These are phyloP conservation scores for Microcaecilia unicolor DNA, from an alignment of 2,797 vertebrate species.

Conservation along the genomic window DNA sequence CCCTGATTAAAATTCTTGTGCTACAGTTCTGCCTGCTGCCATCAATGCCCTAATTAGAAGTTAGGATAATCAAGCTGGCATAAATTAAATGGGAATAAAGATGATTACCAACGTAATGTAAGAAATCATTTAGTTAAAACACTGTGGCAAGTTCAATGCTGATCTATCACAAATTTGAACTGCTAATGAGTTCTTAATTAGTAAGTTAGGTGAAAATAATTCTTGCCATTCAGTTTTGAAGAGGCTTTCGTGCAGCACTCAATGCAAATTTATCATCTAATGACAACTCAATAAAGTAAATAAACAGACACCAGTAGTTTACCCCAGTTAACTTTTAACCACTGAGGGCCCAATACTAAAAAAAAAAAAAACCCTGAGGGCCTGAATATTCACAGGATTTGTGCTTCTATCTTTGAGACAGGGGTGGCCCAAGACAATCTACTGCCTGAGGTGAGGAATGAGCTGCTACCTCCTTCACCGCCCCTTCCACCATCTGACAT, in stretches of 20 bases:
- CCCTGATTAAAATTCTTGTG: constrained; percentile 32
- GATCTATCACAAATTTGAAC: constrained; percentile 64
- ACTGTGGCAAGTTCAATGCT: constrained; percentile 54
- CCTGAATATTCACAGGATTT: too few species aligned
- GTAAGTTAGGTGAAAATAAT: constrained; percentile 53
- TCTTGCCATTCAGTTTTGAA: constrained; percentile 41
- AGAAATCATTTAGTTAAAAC: constrained; percentile 69
- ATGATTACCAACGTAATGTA: constrained; percentile 67
- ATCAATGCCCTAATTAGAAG: constrained; percentile 61
- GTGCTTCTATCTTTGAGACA: too few species aligned
- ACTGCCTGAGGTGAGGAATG: too few species aligned
- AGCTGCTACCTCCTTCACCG: too few species aligned
- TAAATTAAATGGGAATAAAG: constrained; percentile 67
- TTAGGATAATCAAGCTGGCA: constrained; percentile 57
- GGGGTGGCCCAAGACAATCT: too few species aligned
- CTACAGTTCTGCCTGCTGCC: constrained; percentile 19
- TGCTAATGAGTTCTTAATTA: constrained; percentile 67
- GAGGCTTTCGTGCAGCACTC: constrained; percentile 3
- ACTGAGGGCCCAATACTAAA: too few species aligned
- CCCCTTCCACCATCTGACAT: too few species aligned
- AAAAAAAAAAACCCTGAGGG: too few species aligned
- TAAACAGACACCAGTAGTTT: neutral
- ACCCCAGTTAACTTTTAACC: neutral
- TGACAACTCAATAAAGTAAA: constrained; percentile 3
- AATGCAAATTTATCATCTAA: constrained; percentile 1